Base-by-base conservation (phyloP, 2,888 invertebrate species). In the Euzetes globulus region DNA sequence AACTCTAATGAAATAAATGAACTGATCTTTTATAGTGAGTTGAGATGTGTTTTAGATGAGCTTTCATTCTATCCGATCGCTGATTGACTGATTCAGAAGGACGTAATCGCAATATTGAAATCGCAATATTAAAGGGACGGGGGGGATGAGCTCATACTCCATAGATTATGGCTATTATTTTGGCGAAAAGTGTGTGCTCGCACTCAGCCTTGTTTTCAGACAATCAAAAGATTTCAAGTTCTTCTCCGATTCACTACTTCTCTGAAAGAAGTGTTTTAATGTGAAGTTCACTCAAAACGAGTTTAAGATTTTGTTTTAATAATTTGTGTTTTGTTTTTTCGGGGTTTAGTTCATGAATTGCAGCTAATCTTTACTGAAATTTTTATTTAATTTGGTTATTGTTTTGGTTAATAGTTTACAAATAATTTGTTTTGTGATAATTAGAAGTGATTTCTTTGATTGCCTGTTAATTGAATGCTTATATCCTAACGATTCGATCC, bases 41-140 rank as follows among this genome's bases (percentile, higher is more conserved):
- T 50, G 50, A 27, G 41, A 41, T 41, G 41, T 41, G 41, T 1
- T 41, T 41, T 41, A 13, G 13, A 41, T 41, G 7, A 13, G 41
- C 13, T 58, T n/a, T 29, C 27, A 27, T 15, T 58, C 29, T 22
- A 27, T 58, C 58, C 27, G 19, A 58, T 27, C 15, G 22, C 58
- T 58, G 58, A 58, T 58, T 65, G 37, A 65, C 63, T 65, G 63
- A 13, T 58, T 65, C 63, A 65, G 63, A 65, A 65, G 63, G 63
- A 65, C 63, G 63, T 65, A 60, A 60, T 60, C 17, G n/a, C 5
- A 29, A 52, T 19, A 52, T 52, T 19, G n/a, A 60, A 60, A 33
- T 22, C 6, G 22, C 33, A 33, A 65, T 41, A 19, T 5, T 15
- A 19, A 65, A 15, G 11, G 13, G 15, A 37, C 19, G n/a, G 1